These are phyloP conservation scores for Zoanthus sociatus DNA, from an alignment of 92 coral and sea anemone genomes.

Conservation along the genomic window DNA sequence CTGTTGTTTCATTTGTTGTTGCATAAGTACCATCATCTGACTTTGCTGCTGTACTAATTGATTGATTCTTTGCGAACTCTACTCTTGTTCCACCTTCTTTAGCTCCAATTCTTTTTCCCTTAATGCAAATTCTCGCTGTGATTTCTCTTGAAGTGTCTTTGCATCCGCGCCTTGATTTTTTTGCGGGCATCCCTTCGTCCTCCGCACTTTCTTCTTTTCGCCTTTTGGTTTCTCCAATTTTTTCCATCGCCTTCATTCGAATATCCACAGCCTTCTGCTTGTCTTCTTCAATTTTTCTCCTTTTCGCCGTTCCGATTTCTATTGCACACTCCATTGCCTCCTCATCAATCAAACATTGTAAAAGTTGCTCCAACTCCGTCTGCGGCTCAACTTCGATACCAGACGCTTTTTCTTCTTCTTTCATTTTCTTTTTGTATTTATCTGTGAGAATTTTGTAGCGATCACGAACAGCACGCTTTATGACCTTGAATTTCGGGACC, in stretches of 20 bases:
- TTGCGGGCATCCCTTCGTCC: not conserved
- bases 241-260: slow-evolving; percentile 3
- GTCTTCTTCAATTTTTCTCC: slow-evolving; percentile 6
- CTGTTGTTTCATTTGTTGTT: slow-evolving; percentile 14
- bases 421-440: not conserved
- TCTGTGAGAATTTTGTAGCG: too few relatives aligned
- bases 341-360: not conserved
- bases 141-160: slow-evolving; percentile 4
- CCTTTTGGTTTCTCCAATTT: slow-evolving; percentile 2
- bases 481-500: not conserved
- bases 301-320: not conserved
- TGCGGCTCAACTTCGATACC: slow-evolving; percentile 22
- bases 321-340: not conserved
- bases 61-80: slow-evolving; percentile 1
- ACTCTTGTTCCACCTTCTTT: not conserved
- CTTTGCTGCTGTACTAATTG: slow-evolving; percentile 1
- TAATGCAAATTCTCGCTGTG: not conserved
- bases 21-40: not conserved
- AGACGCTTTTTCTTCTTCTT: slow-evolving; percentile 2
- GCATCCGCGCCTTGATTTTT: not conserved
- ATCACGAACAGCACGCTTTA: slow-evolving; percentile 12
- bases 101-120: slow-evolving; percentile 4
- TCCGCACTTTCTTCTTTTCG: not conserved
- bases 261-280: slow-evolving; percentile 4
- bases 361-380: slow-evolving; percentile 2